phyloP scores from a whole-genome alignment of 2,113 vertebrate genomes.

The Cariama cristata region DNA sequence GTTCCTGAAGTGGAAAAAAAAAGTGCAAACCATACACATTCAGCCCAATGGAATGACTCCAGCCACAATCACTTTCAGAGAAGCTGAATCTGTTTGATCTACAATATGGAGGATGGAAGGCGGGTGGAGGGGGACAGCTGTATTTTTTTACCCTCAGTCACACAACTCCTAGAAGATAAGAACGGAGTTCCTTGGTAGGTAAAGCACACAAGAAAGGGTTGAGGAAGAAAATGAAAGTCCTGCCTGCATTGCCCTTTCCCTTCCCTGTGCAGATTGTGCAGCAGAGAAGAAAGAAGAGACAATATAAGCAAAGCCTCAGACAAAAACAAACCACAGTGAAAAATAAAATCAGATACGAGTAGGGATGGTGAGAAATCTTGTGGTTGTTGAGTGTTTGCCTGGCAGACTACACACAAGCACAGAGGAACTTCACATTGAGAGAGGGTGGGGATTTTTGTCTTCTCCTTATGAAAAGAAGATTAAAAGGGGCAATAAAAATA shows the following conservation, averaged over 20 bases:
- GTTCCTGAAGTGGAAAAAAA: slow-evolving; percentile 30
- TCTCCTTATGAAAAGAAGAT: slow-evolving; percentile 1
- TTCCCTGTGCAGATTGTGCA: not conserved
- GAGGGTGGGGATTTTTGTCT: not conserved
- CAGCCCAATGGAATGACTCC: slow-evolving; percentile 11
- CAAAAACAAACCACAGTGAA: not conserved
- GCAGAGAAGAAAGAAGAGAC: not conserved
- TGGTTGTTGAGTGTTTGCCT: not conserved
- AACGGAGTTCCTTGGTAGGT: not conserved
- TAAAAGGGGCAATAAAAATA: slow-evolving; percentile 55
- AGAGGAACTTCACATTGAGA: not conserved
- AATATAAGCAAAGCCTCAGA: not conserved
- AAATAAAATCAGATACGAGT: not conserved
- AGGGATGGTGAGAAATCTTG: not conserved
- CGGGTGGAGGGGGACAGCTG: not conserved
- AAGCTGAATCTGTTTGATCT: slow-evolving; percentile 7
- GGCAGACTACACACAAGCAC: not conserved
- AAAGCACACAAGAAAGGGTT: not conserved
- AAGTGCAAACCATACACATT: slow-evolving; percentile 61
- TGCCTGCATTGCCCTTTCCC: not conserved
- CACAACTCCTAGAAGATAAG: not conserved
- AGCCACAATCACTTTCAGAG: not conserved
- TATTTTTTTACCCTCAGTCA: not conserved
- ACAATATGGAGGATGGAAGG: not conserved
- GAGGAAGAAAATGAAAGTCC: not conserved